Evolutionary conservation across 2,113 vertebrate species (phyloP).

Genomic region (Malaclemys terrapin): DNA sequence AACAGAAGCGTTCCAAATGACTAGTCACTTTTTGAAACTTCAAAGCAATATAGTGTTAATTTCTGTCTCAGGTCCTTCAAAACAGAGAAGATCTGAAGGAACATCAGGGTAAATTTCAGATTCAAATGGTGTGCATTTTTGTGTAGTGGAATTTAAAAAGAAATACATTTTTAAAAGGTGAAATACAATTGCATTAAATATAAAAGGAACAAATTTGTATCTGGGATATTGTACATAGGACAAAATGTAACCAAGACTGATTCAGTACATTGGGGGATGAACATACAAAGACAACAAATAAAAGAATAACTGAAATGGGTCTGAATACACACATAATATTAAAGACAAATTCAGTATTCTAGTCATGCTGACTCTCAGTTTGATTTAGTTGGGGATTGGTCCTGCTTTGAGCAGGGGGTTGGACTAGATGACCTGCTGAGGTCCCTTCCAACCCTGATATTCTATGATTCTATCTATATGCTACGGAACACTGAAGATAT

Average conservation of each 20-base stretch:
- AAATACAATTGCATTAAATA: not conserved
- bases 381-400: not conserved
- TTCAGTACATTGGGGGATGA: not conserved
- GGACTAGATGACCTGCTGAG: too few species aligned
- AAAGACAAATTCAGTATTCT: not conserved
- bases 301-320: not conserved
- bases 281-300: not conserved
- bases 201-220: not conserved
- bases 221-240: not conserved
- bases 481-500: not conserved
- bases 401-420: too few species aligned
- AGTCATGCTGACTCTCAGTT: not conserved
- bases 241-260: not conserved
- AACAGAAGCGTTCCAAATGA: not conserved
- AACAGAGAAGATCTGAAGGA: not conserved
- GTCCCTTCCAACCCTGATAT: too few species aligned
- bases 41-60: not conserved
- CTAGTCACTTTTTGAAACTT: not conserved
- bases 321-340: not conserved
- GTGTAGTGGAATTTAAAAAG: not conserved
- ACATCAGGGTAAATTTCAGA: not conserved
- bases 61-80: not conserved
- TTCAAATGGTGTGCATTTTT: not conserved
- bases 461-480: not conserved
- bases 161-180: not conserved